phyloP scores from a whole-genome alignment of 2,797 vertebrate species.

The Thalassophryne amazonica region DNA sequence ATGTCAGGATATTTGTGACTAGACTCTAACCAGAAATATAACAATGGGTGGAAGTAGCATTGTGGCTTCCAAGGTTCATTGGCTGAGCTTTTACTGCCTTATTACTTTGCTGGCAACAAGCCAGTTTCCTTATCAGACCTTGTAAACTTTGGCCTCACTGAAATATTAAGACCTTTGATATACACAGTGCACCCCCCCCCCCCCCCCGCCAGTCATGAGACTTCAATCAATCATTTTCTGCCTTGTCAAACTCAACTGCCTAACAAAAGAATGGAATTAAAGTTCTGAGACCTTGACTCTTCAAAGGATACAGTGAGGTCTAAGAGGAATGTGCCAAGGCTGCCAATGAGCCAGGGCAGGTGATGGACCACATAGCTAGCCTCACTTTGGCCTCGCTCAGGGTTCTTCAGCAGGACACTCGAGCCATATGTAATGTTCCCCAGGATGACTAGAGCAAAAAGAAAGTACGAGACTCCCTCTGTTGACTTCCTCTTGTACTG shows the following conservation, averaged over 20 bases:
- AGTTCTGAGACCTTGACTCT: constrained; percentile 3
- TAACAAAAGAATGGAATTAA: constrained; percentile 16
- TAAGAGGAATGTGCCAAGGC: constrained; percentile 87
- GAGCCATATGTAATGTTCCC: constrained; percentile 89
- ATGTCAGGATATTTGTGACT: too few species aligned
- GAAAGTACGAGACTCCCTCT: constrained; percentile 85
- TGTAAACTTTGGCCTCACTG: too few species aligned
- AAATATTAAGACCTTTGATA: constrained; percentile 8
- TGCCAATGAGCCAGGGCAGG: constrained; percentile 95
- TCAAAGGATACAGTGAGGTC: constrained; percentile 90
- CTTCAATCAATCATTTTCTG: not conserved
- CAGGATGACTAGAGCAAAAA: constrained; percentile 92
- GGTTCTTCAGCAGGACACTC: constrained; percentile 91
- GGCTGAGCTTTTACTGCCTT: not conserved
- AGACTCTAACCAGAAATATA: too few species aligned
- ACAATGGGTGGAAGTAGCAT: too few species aligned
- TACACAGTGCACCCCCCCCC: not conserved
- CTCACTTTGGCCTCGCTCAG: constrained; percentile 77
- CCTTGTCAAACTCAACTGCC: not conserved
- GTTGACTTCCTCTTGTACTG: constrained; percentile 91
- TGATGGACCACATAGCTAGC: constrained; percentile 87
- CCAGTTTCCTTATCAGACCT: not conserved
- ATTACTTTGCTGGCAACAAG: not conserved
- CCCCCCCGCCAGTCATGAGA: constrained; percentile 12
- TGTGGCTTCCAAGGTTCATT: too few species aligned